phyloP scores from a whole-genome alignment of 1,140 invertebrate species.

The Ips typographus region DNA sequence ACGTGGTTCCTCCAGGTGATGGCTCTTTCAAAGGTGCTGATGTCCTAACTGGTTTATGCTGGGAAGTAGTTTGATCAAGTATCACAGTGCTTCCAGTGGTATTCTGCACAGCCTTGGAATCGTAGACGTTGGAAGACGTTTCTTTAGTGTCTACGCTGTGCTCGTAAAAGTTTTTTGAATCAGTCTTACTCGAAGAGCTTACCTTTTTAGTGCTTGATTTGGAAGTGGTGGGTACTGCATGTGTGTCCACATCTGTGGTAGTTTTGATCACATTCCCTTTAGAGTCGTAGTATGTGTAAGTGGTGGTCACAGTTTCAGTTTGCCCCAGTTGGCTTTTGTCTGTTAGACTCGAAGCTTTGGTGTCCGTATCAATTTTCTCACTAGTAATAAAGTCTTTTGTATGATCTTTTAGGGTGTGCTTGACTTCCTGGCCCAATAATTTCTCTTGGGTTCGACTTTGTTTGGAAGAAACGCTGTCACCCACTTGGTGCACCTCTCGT shows the following conservation, averaged over 20 bases:
- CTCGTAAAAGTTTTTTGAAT: no score
- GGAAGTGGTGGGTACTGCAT: conserved; percentile 26
- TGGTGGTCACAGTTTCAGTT: conserved; percentile 43
- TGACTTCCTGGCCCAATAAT: not conserved
- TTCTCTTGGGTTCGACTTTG: conserved; percentile 24
- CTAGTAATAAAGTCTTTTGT: conserved; percentile 32
- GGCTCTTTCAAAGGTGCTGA: conserved; percentile 44
- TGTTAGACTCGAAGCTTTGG: not conserved
- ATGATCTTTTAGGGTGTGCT: conserved; percentile 12
- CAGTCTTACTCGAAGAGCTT: no score
- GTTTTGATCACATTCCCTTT: conserved; percentile 48
- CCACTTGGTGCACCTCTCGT: conserved; percentile 46
- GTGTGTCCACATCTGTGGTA: conserved; percentile 40
- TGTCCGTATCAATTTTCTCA: conserved; percentile 26
- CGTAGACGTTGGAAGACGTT: conserved; percentile 37
- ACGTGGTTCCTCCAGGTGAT: conserved; percentile 6
- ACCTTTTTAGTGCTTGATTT: conserved; percentile 8
- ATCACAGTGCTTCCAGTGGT: conserved; percentile 44
- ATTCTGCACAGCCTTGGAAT: conserved; percentile 39
- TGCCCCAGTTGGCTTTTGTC: conserved; percentile 15
- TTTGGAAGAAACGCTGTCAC: conserved; percentile 39
- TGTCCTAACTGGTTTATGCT: conserved; percentile 40
- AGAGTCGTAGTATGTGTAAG: conserved; percentile 48
- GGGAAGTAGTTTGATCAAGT: conserved; percentile 42
- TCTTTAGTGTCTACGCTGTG: conserved; percentile 34